Percentiles rank a stretch among this genome's conserved stretches.
Conservation (phyloP, 2,888 invertebrate species). For the Hermaeophaga mercurialis region DNA sequence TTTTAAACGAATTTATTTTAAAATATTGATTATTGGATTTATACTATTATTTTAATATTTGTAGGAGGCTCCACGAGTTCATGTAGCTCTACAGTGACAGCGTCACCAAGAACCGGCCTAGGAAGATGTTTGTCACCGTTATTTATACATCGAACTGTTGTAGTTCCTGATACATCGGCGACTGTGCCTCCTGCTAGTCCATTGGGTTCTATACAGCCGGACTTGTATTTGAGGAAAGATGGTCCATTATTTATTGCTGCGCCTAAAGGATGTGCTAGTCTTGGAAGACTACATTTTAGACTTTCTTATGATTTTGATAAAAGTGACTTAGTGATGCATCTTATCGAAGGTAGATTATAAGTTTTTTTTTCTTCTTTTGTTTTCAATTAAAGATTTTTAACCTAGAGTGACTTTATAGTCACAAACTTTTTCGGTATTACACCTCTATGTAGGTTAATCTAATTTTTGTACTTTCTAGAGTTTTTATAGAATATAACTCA, state of each 20-base stretch:
- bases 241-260: slow-evolving; percentile 73
- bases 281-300: slow-evolving; percentile 83
- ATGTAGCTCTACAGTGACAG: slow-evolving; percentile 53
- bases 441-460: no score
- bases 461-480: no score
- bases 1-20: no score
- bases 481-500: no score
- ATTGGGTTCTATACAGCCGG: slow-evolving; percentile 83
- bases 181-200: slow-evolving; percentile 57
- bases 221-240: slow-evolving; percentile 81
- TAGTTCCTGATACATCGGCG: slow-evolving; percentile 48
- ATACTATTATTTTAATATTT: slow-evolving; percentile 3
- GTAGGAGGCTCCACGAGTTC: slow-evolving; percentile 52
- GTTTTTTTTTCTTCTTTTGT: background rate
- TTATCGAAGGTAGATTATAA: slow-evolving; percentile 78
- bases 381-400: no score
- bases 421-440: no score
- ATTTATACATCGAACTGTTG: slow-evolving; percentile 71
- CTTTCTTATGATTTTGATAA: slow-evolving; percentile 89
- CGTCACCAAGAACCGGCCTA: slow-evolving; percentile 50
- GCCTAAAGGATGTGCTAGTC: slow-evolving; percentile 63
- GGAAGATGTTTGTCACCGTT: slow-evolving; percentile 76
- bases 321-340: slow-evolving; percentile 87
- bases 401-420: no score
- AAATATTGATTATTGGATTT: no score